These are phyloP conservation scores for Xanthorhoe designata DNA, from an alignment of 2,888 invertebrate species.

Conservation along the genomic window DNA sequence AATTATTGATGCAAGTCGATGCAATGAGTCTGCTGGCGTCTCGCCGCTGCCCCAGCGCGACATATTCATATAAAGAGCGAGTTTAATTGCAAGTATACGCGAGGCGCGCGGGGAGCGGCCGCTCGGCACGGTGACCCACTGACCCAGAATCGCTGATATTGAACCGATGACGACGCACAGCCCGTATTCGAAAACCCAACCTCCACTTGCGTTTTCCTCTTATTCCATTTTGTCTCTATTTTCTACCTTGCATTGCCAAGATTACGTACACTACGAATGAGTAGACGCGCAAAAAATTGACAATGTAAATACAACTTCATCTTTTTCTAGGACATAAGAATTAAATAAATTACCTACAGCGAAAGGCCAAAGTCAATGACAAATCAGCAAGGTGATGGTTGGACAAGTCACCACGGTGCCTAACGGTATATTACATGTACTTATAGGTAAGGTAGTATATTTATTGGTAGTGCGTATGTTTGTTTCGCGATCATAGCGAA, in stretches of 20 bases:
- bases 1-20: slow-evolving; percentile 42
- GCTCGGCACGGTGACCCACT: slow-evolving; percentile 81
- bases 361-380: slow-evolving; percentile 49
- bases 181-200: slow-evolving; percentile 79
- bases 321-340: slow-evolving; percentile 12
- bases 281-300: not conserved
- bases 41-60: slow-evolving; percentile 45
- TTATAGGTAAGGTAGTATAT: too few species aligned
- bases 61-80: slow-evolving; percentile 65
- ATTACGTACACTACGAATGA: not conserved
- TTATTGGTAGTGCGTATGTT: slow-evolving; percentile 58
- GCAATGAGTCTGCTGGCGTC: slow-evolving; percentile 41
- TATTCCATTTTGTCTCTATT: slow-evolving; percentile 52
- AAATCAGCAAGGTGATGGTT: slow-evolving; percentile 22
- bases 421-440: slow-evolving; percentile 59
- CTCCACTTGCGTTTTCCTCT: slow-evolving; percentile 76
- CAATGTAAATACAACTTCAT: not conserved
- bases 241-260: slow-evolving; percentile 13
- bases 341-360: slow-evolving; percentile 18
- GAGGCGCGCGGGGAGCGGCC: slow-evolving; percentile 63
- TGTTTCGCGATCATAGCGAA: slow-evolving; percentile 57
- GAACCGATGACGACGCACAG: slow-evolving; percentile 78
- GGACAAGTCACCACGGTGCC: slow-evolving; percentile 55
- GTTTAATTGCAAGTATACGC: slow-evolving; percentile 65
- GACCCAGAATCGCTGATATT: slow-evolving; percentile 84